Evolutionary conservation across 1,140 invertebrate genomes (phyloP), one percentile per base, ranked within the genome.

Genomic region (Pseudomyrmex flavicornis): DNA sequence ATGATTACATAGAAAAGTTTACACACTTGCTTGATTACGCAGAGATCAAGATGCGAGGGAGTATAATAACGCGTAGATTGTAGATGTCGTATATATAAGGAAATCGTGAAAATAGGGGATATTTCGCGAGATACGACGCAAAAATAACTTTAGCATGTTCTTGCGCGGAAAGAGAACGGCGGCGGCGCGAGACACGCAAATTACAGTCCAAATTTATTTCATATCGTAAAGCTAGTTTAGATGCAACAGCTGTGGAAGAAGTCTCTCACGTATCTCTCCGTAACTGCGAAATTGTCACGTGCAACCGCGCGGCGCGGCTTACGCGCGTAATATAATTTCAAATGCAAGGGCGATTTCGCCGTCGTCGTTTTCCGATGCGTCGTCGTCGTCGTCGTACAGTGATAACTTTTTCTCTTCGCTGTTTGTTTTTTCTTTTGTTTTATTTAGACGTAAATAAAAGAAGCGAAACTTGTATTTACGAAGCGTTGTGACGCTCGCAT

Each of bases 211-310:
- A 73, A 88, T 87, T 88, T 87, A 86, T 88, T 48, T 61, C 48
- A 48, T 66, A 69, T 68, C 83, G 22, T 68, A 65, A 82, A 82
- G 70, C 74, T 88, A 54, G 63, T 88, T 85, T 80, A 84, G 73
- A 80, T 80, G 69, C 82, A 50, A 22, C 69, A 77, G 59, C 56
- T 58, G 35, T 52, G 61, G 70, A 75, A 88, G 75, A 85, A 85
- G n/a, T 87, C 62, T 87, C 62, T 63, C 86, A 80, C 86, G 86
- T 82, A 87, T 63, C 73, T 1, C 22, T 35, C 50, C 56, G 54
- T 74, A 56, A 54, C 63, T 63, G 26, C 56, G 26, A 26, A 77
- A 54, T 77, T 69, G 75, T 77, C 75, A 77, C 75, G 75, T 68
- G 62, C 63, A 68, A 69, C 75, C 75, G 75, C 75, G 75, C 75